Evolutionary conservation across 2,888 invertebrate genomes (phyloP), one percentile per base, ranked within the genome.

Genomic region (Drosophila prolongata): DNA sequence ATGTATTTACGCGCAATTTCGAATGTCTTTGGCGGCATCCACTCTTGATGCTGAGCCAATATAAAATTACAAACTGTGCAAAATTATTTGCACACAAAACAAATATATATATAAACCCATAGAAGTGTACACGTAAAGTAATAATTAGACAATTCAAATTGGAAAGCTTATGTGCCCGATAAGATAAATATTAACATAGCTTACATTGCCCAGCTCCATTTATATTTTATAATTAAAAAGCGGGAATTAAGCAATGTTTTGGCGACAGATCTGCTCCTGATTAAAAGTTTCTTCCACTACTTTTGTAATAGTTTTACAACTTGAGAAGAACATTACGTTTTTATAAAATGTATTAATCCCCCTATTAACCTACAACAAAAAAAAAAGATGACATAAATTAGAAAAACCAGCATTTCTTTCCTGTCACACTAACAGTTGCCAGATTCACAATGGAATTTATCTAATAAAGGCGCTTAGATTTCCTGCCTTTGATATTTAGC

Each of bases 401-500:
- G 24, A 8, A 37, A 38, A 19, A 30, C 8, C 44, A n/a, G 5
- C n/a, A 46, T 61, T 19, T 14, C 30, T 34, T 46, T 34, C 30
- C 4, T 13, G 59, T 16, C 43, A 14, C 42, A 10, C 6, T 5
- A 24, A n/a, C 34, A n/a, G 68, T 71, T 58, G 59, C 50, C 42
- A 54, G 54, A 6, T 44, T 65, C 43, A 47, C 42, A 66, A 61
- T 54, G 70, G 50, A 64, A 79, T 67, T 59, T 49, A 38, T 14
- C 44, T 64, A 74, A 76, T 64, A 65, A 62, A 58, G 27, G 46
- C 55, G 13, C 56, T 49, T 13, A 35, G 34, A 50, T 52, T 27
- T 49, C 11, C 49, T 46, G 53, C 55, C 76, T 76, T 80, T 75
- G 67, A 79, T 59, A 72, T 67, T 70, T 30, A 50, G 56, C 60